Conservation (phyloP, 2,113 vertebrate species). For the Myiopsitta monachus region DNA sequence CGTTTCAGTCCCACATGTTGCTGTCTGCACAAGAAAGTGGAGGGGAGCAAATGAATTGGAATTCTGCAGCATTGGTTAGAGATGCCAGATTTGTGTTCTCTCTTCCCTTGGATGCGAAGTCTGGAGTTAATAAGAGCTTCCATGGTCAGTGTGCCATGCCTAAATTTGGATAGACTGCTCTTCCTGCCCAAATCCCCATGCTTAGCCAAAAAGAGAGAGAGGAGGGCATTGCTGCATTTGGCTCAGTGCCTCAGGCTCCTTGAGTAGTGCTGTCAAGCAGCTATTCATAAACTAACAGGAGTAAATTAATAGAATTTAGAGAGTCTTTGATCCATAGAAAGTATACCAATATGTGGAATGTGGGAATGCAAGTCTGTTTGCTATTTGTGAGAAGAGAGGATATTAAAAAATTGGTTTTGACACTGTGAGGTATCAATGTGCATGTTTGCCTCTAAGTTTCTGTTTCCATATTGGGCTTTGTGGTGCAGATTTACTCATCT, state of each 20-base stretch:
- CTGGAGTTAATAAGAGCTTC: not conserved
- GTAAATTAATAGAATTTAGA: not conserved
- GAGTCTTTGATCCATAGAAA: not conserved
- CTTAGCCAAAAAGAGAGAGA: not conserved
- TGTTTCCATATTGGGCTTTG: not conserved
- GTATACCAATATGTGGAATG: not conserved
- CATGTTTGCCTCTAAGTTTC: not conserved
- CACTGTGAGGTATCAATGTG: not conserved
- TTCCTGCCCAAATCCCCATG: not conserved
- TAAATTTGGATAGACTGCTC: not conserved
- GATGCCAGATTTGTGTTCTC: not conserved
- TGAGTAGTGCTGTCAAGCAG: not conserved
- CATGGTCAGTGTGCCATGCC: not conserved
- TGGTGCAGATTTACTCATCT: not conserved
- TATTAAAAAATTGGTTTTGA: slow-evolving; percentile 7
- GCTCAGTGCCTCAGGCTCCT: not conserved
- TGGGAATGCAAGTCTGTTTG: not conserved
- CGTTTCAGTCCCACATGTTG: accelerated
- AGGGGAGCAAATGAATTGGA: not conserved
- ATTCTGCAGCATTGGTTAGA: not conserved
- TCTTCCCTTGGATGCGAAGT: not conserved
- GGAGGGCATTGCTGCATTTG: not conserved
- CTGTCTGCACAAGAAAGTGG: not conserved
- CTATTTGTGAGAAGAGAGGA: not conserved
- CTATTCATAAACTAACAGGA: not conserved